phyloP scores from a whole-genome alignment of 92 coral and sea anemone species.

The Phenganax stokvisi region DNA sequence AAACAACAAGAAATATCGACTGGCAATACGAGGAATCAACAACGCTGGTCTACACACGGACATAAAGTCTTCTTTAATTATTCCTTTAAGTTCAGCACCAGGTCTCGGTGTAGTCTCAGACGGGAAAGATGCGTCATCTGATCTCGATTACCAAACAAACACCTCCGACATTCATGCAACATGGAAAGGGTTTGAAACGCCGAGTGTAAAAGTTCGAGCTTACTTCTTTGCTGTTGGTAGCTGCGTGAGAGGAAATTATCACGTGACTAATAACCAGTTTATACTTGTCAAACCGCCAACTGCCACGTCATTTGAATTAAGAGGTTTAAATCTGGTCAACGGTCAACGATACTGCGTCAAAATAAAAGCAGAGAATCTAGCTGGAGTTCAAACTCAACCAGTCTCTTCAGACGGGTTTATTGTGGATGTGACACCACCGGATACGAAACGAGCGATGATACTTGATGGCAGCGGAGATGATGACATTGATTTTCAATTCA shows the following conservation, averaged over 20 bases:
- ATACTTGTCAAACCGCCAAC: constrained; percentile 57
- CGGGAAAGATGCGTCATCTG: constrained; percentile 53
- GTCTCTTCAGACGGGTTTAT: constrained; percentile 81
- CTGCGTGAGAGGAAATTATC: constrained; percentile 75
- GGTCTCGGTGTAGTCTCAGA: constrained; percentile 64
- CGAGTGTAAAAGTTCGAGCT: constrained; percentile 66
- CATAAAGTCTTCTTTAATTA: constrained; percentile 58
- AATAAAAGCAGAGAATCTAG: constrained; percentile 79
- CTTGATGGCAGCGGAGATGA: constrained; percentile 65
- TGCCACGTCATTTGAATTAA: constrained; percentile 57
- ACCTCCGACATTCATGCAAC: constrained; percentile 64
- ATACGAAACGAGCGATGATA: constrained; percentile 61
- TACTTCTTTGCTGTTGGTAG: constrained; percentile 89
- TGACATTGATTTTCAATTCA: constrained; percentile 80
- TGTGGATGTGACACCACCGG: constrained; percentile 78
- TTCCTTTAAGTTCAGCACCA: constrained; percentile 78
- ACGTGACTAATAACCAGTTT: constrained; percentile 71
- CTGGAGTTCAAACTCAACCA: constrained; percentile 67
- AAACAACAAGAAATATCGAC: constrained; percentile 57
- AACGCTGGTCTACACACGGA: constrained; percentile 69
- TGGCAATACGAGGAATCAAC: constrained; percentile 71
- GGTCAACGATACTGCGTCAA: constrained; percentile 92
- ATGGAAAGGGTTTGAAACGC: constrained; percentile 69
- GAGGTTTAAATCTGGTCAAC: constrained; percentile 61
- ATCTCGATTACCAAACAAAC: constrained; percentile 67